Evolutionary conservation across 2,113 vertebrate genomes (phyloP).

Genomic region (Bagarius yarrelli): DNA sequence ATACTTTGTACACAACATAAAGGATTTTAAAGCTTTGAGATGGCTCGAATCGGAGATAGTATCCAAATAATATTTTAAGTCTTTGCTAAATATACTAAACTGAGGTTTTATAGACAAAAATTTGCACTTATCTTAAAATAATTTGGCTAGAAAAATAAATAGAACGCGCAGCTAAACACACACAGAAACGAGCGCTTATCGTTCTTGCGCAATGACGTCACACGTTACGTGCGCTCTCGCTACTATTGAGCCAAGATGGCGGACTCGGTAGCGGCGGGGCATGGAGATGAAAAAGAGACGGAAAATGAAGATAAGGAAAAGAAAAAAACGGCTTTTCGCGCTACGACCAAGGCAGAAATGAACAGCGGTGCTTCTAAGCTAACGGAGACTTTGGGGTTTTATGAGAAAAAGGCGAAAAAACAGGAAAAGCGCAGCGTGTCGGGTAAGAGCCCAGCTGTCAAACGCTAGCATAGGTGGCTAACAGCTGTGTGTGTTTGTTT

Average conservation of each 20-base stretch:
- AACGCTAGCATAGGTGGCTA: slow-evolving; percentile 25
- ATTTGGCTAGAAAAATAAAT: too few species aligned
- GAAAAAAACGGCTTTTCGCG: slow-evolving; percentile 37
- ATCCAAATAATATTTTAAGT: too few species aligned
- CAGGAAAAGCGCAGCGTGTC: slow-evolving; percentile 68
- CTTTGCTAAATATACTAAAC: too few species aligned
- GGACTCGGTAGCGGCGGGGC: slow-evolving; percentile 70
- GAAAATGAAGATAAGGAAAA: slow-evolving; percentile 68
- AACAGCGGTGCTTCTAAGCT: slow-evolving; percentile 54
- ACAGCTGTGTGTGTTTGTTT: slow-evolving; percentile 14
- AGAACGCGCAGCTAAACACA: too few species aligned
- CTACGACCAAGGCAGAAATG: slow-evolving; percentile 28
- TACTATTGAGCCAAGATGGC: slow-evolving; percentile 75
- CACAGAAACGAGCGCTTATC: too few species aligned
- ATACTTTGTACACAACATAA: too few species aligned
- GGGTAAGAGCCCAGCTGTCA: slow-evolving; percentile 63
- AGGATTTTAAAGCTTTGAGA: too few species aligned
- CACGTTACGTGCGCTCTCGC: slow-evolving; percentile 55
- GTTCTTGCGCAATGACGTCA: slow-evolving; percentile 56
- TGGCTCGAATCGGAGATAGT: too few species aligned
- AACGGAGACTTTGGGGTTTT: slow-evolving; percentile 68
- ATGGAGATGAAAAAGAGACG: slow-evolving; percentile 71
- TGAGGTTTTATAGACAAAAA: too few species aligned
- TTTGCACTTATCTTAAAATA: too few species aligned
- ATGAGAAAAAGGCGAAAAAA: slow-evolving; percentile 64